phyloP scores from a whole-genome alignment of 2,797 vertebrate species.

The Sebastes aleutianus region DNA sequence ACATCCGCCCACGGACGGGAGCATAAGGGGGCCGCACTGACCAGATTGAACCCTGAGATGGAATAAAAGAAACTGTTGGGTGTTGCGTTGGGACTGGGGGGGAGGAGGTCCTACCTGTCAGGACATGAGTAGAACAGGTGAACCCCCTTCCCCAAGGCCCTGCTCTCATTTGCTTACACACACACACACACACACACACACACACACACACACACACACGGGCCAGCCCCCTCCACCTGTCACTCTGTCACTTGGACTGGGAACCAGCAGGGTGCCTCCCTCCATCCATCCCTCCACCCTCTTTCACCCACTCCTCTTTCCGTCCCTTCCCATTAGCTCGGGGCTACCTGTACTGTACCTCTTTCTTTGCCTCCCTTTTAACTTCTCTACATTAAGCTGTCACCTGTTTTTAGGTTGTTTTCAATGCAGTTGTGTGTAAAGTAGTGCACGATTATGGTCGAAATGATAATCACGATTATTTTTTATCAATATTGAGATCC shows the following conservation, averaged over 20 bases:
- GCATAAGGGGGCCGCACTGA: slow-evolving; percentile 45
- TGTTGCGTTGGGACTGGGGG: slow-evolving; percentile 24
- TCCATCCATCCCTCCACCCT: slow-evolving; percentile 40
- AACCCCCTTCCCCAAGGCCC: slow-evolving; percentile 78
- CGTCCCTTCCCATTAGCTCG: slow-evolving; percentile 19
- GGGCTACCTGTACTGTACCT: slow-evolving; percentile 19
- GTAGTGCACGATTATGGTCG: no score
- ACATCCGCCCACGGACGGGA: slow-evolving; percentile 50
- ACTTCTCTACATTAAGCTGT: background rate
- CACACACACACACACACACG: slow-evolving; percentile 13
- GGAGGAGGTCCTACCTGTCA: slow-evolving; percentile 74
- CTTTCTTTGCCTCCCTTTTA: slow-evolving; percentile 1
- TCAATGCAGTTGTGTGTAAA: background rate
- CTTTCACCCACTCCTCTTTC: slow-evolving; percentile 36
- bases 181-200: slow-evolving; percentile 1
- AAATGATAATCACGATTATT: no score
- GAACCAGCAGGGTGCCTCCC: slow-evolving; percentile 65
- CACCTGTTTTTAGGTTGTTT: background rate
- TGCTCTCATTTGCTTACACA: slow-evolving; percentile 36
- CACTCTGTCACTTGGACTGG: slow-evolving; percentile 51
- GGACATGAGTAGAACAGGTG: slow-evolving; percentile 81
- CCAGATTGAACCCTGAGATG: slow-evolving; percentile 61
- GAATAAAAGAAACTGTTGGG: slow-evolving; percentile 51
- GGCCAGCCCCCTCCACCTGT: slow-evolving; percentile 75
- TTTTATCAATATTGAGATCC: no score